These are phyloP conservation scores for Turritopsis dohrnii DNA, from an alignment of 30 jellyfish, hydroid and myxozoan species.

Conservation along the genomic window DNA sequence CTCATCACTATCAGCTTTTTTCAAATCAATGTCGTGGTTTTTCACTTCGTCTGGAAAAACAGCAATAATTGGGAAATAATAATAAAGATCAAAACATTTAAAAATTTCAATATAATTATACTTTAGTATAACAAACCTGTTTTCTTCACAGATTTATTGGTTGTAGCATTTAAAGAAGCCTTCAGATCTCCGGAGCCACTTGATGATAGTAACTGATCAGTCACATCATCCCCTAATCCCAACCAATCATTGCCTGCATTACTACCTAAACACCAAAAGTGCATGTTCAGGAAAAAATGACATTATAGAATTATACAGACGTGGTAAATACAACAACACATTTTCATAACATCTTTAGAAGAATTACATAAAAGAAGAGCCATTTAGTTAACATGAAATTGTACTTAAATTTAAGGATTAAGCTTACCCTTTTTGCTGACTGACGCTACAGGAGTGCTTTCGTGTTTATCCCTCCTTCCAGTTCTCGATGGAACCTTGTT, in stretches of 20 bases:
- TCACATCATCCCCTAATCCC: conserved; percentile 52
- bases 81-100: no score
- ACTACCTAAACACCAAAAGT: not conserved
- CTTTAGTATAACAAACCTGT: not conserved
- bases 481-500: not conserved
- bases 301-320: not conserved
- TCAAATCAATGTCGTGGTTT: not conserved
- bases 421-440: not conserved
- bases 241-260: conserved; percentile 57
- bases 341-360: not conserved
- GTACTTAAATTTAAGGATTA: no score
- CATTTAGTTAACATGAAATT: no score
- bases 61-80: not conserved
- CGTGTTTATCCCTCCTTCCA: not conserved
- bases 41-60: not conserved
- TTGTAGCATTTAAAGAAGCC: not conserved
- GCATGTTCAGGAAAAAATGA: not conserved
- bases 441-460: not conserved
- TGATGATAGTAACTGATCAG: conserved; percentile 19
- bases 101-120: no score
- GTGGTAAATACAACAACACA: not conserved
- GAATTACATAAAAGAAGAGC: no score
- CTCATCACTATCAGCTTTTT: not conserved
- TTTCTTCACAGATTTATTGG: not conserved
- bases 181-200: conserved; percentile 3